A percentile compares a stretch with the other conserved stretches of the same genome.
Conservation (phyloP, 2,888 invertebrate species). For the Lasioglossum vierecki region DNA sequence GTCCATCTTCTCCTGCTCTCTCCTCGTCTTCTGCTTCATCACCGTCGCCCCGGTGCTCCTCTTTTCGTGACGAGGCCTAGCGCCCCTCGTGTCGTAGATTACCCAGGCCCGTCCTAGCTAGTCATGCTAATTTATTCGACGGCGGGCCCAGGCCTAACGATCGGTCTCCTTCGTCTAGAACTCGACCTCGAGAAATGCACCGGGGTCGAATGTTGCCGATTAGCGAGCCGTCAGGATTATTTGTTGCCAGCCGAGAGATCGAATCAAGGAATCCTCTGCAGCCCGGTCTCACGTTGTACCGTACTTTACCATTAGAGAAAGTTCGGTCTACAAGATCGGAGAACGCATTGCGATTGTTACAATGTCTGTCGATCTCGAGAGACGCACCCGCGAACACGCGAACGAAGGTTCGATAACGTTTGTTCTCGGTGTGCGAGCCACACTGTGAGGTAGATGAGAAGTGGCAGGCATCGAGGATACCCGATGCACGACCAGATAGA, state of each 20-base stretch:
- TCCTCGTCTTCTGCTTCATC: conserved; percentile 58
- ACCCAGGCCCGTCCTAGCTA: conserved; percentile 49
- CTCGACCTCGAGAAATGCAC: conserved; percentile 32
- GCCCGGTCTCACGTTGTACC: neutral
- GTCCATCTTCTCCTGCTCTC: conserved; percentile 68
- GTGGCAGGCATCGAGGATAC: conserved; percentile 56
- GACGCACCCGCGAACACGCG: conserved; percentile 1
- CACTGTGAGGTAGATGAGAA: conserved; percentile 5
- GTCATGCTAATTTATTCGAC: conserved; percentile 65
- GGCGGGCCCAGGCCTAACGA: conserved; percentile 47
- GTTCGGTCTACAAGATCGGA: neutral
- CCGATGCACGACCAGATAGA: conserved; percentile 71
- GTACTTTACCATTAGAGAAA: neutral
- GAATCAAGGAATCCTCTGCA: conserved; percentile 24
- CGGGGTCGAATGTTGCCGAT: conserved; percentile 30
- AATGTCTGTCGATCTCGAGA: neutral
- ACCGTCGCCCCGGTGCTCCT: conserved; percentile 61
- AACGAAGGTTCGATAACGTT: neutral
- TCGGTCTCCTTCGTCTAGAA: conserved; percentile 36
- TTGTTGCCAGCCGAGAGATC: conserved; percentile 32
- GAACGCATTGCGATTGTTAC: neutral
- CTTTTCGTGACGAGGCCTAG: conserved; percentile 63
- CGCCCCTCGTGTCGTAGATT: conserved; percentile 59
- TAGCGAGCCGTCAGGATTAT: conserved; percentile 33
- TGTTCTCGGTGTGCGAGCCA: neutral